Evolutionary conservation across 2,888 invertebrate genomes (phyloP).

Genomic region (Margaritifera margaritifera): DNA sequence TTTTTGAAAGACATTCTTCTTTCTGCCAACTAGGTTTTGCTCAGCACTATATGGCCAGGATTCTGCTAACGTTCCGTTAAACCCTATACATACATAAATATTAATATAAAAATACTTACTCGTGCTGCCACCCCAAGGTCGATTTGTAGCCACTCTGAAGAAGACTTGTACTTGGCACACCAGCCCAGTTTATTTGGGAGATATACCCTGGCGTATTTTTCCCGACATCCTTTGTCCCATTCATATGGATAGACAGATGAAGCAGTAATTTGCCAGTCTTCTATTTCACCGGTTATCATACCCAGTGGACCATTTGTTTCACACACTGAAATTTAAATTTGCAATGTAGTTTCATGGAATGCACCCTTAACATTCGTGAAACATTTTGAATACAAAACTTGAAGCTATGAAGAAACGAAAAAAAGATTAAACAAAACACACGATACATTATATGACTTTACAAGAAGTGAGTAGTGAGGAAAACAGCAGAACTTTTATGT

Average conservation of each 20-base stretch:
- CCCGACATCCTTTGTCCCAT: constrained; percentile 73
- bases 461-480: too few relatives aligned
- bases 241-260: constrained; percentile 73
- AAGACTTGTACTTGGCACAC: constrained; percentile 75
- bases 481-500: too few relatives aligned
- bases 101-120: constrained; percentile 62
- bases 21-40: too few relatives aligned
- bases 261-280: constrained; percentile 76
- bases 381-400: too few relatives aligned
- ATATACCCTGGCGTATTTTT: constrained; percentile 74
- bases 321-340: constrained; percentile 54
- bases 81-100: too few relatives aligned
- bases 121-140: constrained; percentile 75
- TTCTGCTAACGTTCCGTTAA: too few relatives aligned
- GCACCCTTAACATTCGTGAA: neutral
- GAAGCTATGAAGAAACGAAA: too few relatives aligned
- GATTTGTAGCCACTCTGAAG: constrained; percentile 76
- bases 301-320: constrained; percentile 71
- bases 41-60: too few relatives aligned
- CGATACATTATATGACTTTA: too few relatives aligned
- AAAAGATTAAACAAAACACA: too few relatives aligned
- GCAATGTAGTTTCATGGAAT: neutral
- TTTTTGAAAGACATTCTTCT: too few relatives aligned
- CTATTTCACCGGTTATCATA: constrained; percentile 74
- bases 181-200: constrained; percentile 74